Base-by-base conservation (phyloP, 30 jellyfish, hydroid and myxozoan genomes). In the Haliclystus octoradiatus region DNA sequence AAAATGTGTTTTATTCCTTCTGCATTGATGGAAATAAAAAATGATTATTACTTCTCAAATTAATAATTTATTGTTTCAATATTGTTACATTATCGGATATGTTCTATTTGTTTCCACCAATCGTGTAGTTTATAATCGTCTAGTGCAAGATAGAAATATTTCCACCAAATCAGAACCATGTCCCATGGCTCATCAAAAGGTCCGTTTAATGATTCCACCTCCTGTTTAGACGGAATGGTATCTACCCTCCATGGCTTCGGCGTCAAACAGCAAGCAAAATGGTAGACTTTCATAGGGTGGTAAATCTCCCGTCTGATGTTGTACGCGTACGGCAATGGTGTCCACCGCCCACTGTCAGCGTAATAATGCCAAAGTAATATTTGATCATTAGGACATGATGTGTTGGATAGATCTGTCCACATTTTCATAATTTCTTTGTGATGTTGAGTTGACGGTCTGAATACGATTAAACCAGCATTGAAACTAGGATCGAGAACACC, bases 231-330 rank as follows among this genome's bases (percentile, higher is more conserved):
- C 1, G 95, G 87, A 49, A 70, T 84, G 13, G 32, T 60, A 52
- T 63, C 34, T 52, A 89, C 85, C 28, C 83, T 74, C 98, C 98
- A 89, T 0, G 98, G 86, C 73, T 89, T 89, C 26, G 93, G 93
- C 13, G 98, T 89, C 35, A 89, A 32, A 61, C 98, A 89, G 71
- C 98, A 89, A 15, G 98, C 98, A 76, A 89, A 89, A 68, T 89
- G 98, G 60, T 89, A 89, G 2, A 89, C 88, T 52, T 89, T 89
- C 94, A 89, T 70, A 26, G 98, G 98, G 57, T 89, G 95, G 61
- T 89, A 89, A 25, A 89, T 74, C 28, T 76, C 80, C 50, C 98
- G 76, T 26, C 98, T 84, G 19, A 89, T 95, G 63, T 89, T 89
- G 50, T 89, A 89, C 0, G 98, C 95, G 50, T 89, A 89, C 31